Evolutionary conservation across 2,888 invertebrate genomes (phyloP), one percentile per base, ranked within the genome.

Genomic region (Euplexia lucipara): DNA sequence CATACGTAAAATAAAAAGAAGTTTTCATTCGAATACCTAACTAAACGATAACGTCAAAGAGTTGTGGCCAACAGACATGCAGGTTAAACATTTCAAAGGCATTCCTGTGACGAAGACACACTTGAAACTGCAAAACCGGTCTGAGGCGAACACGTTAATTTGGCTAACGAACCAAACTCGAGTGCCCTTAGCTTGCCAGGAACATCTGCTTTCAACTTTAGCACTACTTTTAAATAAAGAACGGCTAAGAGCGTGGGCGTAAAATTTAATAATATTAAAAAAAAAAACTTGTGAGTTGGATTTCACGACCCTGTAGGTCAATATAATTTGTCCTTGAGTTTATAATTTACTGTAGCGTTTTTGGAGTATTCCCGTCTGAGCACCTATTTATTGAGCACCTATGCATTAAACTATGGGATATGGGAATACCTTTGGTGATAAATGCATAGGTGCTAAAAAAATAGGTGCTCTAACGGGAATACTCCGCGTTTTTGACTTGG

Each of bases 121-220:
- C 85, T 85, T 70, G 49, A 82, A 83, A 75, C 80, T 79, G 84
- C 79, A 83, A 82, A 84, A 83, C 82, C 79, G 72, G 79, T 81
- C 70, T 70, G 75, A 45, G 80, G 85, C 79, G 88, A 89, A 91
- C 90, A 88, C 90, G 91, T 90, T 94, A 92, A 94, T 93, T 92
- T 92, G 82, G 89, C 85, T 92, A 93, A 93, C 92, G 92, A 92
- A 91, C 90, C 91, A 87, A 85, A 90, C 79, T 75, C 80, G 79
- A 93, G 90, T 70, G 89, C 90, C 75, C 91, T 90, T 83, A 79
- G 77, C 82, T 81, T 81, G 86, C 86, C 56, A 65, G 63, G 39
- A 66, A 70, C 69, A 86, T 88, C 86, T 83, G 85, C 86, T 88
- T 90, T 92, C 89, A 87, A 83, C 88, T 86, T 84, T 82, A 81